phyloP scores from a whole-genome alignment of 2,797 vertebrate genomes.

The Sebastes oblongus region DNA sequence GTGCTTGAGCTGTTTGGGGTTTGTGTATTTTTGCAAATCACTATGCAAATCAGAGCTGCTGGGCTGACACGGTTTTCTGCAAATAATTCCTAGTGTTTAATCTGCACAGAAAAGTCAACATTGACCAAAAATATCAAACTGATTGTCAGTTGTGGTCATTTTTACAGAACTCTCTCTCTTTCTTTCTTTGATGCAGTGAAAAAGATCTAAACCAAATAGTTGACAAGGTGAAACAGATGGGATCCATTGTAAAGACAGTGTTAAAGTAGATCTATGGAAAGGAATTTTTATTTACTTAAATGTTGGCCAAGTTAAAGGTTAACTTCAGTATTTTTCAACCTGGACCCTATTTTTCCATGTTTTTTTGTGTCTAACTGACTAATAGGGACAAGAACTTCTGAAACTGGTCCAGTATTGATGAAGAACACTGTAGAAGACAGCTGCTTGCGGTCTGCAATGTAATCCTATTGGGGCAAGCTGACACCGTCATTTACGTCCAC shows the following conservation, averaged over 20 bases:
- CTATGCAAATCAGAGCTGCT: slow-evolving; percentile 3
- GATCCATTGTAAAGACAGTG: not conserved
- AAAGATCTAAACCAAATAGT: not conserved
- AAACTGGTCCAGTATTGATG: too few species aligned
- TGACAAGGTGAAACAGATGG: not conserved
- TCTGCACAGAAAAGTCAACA: not conserved
- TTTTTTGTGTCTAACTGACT: too few species aligned
- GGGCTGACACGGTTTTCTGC: not conserved
- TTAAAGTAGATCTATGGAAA: too few species aligned
- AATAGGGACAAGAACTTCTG: too few species aligned
- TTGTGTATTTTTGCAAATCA: not conserved
- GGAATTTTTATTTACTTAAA: not conserved
- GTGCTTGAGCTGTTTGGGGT: not conserved
- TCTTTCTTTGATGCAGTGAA: not conserved
- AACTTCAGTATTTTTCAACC: too few species aligned
- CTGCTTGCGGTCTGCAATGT: too few species aligned
- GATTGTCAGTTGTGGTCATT: not conserved
- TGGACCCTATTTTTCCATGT: too few species aligned
- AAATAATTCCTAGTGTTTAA: not conserved
- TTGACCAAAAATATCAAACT: not conserved
- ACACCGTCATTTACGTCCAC: too few species aligned
- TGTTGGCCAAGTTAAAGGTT: not conserved
- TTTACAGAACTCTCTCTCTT: not conserved
- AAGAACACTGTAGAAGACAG: too few species aligned
- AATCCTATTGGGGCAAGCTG: too few species aligned